Conservation (phyloP, 2,888 invertebrate genomes). For the Philopedon plagiatum region DNA sequence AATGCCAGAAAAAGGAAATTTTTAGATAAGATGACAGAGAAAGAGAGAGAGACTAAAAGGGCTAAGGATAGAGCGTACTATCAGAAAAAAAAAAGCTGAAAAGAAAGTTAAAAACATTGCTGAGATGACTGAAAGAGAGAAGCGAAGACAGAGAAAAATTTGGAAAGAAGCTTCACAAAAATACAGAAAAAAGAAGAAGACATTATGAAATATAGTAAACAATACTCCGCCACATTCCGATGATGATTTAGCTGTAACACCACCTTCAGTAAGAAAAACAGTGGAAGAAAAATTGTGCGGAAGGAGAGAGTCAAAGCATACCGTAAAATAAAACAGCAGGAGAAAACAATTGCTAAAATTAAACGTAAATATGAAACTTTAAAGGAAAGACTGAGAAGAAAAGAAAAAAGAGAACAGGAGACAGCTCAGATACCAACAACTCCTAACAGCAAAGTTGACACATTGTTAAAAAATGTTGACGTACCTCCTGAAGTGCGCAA, state of each 20-base stretch:
- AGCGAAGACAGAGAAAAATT: neutral
- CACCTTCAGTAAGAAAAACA: neutral
- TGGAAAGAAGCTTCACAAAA: neutral
- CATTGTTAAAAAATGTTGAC: neutral
- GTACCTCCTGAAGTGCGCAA: constrained; percentile 3
- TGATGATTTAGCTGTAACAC: neutral
- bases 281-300: neutral
- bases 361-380: constrained; percentile 2
- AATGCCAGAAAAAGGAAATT: neutral
- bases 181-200: neutral
- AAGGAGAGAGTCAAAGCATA: neutral
- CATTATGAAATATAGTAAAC: neutral
- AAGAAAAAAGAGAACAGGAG: neutral
- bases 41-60: neutral
- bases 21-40: neutral
- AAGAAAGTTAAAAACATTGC: neutral
- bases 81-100: neutral
- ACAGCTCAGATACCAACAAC: neutral
- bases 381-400: neutral
- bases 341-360: neutral
- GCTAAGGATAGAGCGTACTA: neutral
- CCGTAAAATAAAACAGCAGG: neutral
- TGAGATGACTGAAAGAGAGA: neutral
- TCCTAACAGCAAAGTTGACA: constrained; percentile 15
- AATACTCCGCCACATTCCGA: neutral